Base-by-base conservation (phyloP, 2,888 invertebrate species). In the Gibbula magus region DNA sequence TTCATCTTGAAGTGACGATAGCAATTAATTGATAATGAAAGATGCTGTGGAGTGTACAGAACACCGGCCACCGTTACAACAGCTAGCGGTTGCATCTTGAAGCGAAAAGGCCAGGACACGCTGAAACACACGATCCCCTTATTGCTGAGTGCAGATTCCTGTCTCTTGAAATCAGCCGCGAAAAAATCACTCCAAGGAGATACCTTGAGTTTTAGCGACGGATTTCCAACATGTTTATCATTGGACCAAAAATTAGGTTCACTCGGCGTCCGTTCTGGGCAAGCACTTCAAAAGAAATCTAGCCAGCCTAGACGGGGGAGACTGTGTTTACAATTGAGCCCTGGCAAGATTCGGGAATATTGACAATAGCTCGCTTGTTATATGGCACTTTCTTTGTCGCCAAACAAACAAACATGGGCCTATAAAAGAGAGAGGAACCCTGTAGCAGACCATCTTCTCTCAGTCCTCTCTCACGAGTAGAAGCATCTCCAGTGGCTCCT, bases 361-460 rank as follows among this genome's bases (percentile, higher is more conserved):
- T 75, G 52, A 54, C 75, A 53, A 32, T 75, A 29, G 75, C 53
- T 29, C 75, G 75, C 53, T 75, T 75, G 75, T 53, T 54, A 75
- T 54, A 53, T 75, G 29, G 52, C 52, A 29, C 53, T 75, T 54
- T 75, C 53, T 52, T 54, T 54, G 75, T 29, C 75, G 53, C 22
- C 53, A 75, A 75, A 75, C 75, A 75, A 75, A 75, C 75, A 75
- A 25, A 52, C 35, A 18, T 10, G 29, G 75, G 52, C 35, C 75
- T 75, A 75, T 75, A 75, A 75, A 75, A 75, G 75, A 53, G 25
- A 7, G 35, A 16, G 53, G 54, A 29, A 7, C 54, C n/a, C 54
- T 8, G 70, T 35, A 32, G 70, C 35, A 35, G 32, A 70, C 32
- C 70, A 70, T 70, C 70, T 70, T 70, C 70, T 70, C 70, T 70